Evolutionary conservation across 2,113 vertebrate genomes (phyloP).

Genomic region (Sakesphorus luctuosus): DNA sequence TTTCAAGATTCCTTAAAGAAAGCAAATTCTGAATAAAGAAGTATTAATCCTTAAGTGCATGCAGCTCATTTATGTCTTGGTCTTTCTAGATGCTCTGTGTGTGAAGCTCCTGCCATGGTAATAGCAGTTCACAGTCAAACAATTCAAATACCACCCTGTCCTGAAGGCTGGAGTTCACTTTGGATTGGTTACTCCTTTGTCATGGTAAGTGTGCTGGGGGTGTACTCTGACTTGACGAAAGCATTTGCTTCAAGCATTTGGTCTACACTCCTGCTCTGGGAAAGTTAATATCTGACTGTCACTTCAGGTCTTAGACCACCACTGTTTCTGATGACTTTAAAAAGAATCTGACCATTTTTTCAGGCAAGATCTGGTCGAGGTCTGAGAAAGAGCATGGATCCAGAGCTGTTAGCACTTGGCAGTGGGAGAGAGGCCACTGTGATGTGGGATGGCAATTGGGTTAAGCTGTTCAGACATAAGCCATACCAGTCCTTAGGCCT

Average conservation of each 20-base stretch:
- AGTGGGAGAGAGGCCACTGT: not conserved
- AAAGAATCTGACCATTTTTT: not conserved
- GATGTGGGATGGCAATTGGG: not conserved
- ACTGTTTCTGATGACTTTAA: not conserved
- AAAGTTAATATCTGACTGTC: not conserved
- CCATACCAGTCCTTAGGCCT: not conserved
- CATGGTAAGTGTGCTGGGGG: constrained; percentile 79
- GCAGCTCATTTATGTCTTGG: not conserved
- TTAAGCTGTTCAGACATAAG: not conserved
- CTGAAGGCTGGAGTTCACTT: constrained; percentile 85
- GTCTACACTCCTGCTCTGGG: not conserved
- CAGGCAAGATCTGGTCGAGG: not conserved
- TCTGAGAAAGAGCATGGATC: not conserved
- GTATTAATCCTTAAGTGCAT: not conserved
- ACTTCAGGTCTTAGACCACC: not conserved
- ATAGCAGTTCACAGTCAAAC: constrained; percentile 95
- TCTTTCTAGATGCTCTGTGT: constrained; percentile 87
- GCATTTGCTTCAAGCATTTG: not conserved
- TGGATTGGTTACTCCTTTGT: constrained; percentile 94
- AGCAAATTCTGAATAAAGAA: not conserved
- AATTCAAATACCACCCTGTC: constrained; percentile 83
- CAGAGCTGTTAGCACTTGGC: not conserved
- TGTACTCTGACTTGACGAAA: not conserved
- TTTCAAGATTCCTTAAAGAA: not conserved
- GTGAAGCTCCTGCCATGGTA: constrained; percentile 97